Percentiles rank a stretch among this genome's conserved stretches.
These are phyloP conservation scores for Calypte anna DNA, from an alignment of 2,113 vertebrate genomes.

Conservation along the genomic window DNA sequence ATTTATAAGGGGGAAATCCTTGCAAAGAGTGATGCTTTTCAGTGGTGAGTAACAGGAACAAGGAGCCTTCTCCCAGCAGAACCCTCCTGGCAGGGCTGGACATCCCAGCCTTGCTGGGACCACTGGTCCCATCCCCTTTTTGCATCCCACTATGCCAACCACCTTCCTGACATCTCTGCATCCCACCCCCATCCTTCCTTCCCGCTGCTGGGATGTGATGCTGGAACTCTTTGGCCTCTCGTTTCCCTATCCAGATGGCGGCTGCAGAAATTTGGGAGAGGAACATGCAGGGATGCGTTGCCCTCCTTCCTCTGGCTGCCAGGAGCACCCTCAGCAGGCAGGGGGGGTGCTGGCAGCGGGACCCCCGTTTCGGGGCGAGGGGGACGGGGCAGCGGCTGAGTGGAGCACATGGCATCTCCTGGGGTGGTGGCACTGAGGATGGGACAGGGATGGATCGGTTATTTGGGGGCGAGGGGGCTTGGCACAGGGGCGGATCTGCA, in stretches of 20 bases:
- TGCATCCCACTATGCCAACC: not conserved
- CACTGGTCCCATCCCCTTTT: not conserved
- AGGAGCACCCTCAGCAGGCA: not conserved
- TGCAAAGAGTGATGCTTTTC: not conserved
- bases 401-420: accelerated
- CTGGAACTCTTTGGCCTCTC: not conserved
- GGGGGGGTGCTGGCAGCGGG: not conserved
- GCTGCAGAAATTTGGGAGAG: not conserved
- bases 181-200: not conserved
- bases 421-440: not conserved
- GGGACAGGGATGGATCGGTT: not conserved
- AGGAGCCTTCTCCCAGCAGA: not conserved
- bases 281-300: not conserved
- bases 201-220: not conserved
- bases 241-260: conserved; percentile 57
- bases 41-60: accelerated
- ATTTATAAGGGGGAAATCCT: not conserved
- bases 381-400: not conserved
- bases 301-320: not conserved
- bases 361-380: not conserved
- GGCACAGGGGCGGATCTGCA: not conserved
- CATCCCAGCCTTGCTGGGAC: accelerated
- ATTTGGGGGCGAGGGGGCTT: not conserved
- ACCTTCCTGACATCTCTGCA: not conserved
- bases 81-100: no score